A percentile compares a stretch with the other conserved stretches of the same genome.
These are phyloP conservation scores for Pachypanchax playfairii DNA, from an alignment of 2,113 vertebrate genomes.

Conservation along the genomic window DNA sequence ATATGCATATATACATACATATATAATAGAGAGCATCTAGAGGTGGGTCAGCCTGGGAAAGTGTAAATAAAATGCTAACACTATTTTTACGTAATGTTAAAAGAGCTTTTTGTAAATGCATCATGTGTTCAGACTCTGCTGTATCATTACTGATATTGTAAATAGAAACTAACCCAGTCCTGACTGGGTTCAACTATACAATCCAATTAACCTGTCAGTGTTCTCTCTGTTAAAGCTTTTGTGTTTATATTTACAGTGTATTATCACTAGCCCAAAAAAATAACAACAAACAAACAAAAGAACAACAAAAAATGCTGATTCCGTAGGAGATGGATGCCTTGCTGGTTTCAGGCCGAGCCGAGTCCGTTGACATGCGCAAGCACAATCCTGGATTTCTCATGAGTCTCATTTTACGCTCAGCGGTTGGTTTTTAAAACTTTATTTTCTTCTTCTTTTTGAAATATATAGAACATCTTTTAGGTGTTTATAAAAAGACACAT, in stretches of 20 bases:
- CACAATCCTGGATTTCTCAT: slow-evolving; percentile 65
- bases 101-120: slow-evolving; percentile 86
- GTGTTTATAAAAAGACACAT: no score
- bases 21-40: slow-evolving; percentile 58
- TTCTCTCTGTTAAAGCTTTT: slow-evolving; percentile 61
- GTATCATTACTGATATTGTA: slow-evolving; percentile 86
- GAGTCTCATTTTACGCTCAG: slow-evolving; percentile 62
- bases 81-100: slow-evolving; percentile 79
- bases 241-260: slow-evolving; percentile 53
- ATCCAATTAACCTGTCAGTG: slow-evolving; percentile 67
- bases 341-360: slow-evolving; percentile 32
- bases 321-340: slow-evolving; percentile 38
- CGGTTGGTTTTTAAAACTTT: slow-evolving; percentile 42
- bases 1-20: slow-evolving; percentile 47
- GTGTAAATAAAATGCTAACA: slow-evolving; percentile 78
- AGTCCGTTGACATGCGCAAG: slow-evolving; percentile 64
- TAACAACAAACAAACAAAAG: not conserved
- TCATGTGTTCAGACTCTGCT: slow-evolving; percentile 86
- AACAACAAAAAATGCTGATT: slow-evolving; percentile 21
- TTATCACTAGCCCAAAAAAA: slow-evolving; percentile 57
- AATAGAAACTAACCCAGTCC: slow-evolving; percentile 76
- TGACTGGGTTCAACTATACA: slow-evolving; percentile 58
- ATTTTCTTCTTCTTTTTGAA: slow-evolving; percentile 8
- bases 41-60: slow-evolving; percentile 55
- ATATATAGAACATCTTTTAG: not conserved